Evolutionary conservation across 2,888 invertebrate species (phyloP).

Genomic region (Plusia festucae): DNA sequence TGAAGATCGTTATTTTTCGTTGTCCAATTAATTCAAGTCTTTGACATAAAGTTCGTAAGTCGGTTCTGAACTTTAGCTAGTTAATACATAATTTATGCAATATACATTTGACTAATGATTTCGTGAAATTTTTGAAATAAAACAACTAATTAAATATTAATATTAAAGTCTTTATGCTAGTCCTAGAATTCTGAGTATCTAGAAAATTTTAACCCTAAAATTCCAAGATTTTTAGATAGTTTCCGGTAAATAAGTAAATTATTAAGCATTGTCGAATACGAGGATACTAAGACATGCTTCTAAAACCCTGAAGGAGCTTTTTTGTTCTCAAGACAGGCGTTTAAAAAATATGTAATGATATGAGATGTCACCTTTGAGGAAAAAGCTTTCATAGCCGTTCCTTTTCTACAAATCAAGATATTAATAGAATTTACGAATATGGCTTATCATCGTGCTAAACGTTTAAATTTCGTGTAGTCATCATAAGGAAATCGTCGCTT

Average conservation of each 20-base stretch:
- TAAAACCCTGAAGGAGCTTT: neutral
- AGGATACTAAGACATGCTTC: too few relatives aligned
- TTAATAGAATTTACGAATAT: conserved; percentile 38
- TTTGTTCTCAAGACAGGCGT: neutral
- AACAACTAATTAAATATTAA: neutral
- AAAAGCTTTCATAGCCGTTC: neutral
- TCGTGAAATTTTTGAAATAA: conserved; percentile 9
- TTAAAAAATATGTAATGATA: too few relatives aligned
- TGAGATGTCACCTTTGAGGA: too few relatives aligned
- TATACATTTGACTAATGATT: conserved; percentile 32
- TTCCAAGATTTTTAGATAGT: neutral
- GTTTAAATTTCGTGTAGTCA: conserved; percentile 33
- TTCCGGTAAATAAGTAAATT: too few relatives aligned
- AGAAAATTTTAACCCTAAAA: neutral
- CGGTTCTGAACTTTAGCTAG: conserved; percentile 26
- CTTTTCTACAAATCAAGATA: conserved; percentile 22
- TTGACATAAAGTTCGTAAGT: conserved; percentile 32
- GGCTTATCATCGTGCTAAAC: conserved; percentile 42
- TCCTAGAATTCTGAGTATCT: neutral
- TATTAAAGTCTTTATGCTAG: neutral
- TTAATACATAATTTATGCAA: conserved; percentile 25
- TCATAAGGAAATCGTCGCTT: conserved; percentile 22
- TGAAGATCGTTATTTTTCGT: too few relatives aligned
- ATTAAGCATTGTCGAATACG: too few relatives aligned
- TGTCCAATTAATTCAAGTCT: conserved; percentile 14